Percentiles rank a stretch among this genome's conserved stretches.
Evolutionary conservation across 92 coral and sea anemone species (phyloP).

Genomic region (Zoanthus sansibaricus): DNA sequence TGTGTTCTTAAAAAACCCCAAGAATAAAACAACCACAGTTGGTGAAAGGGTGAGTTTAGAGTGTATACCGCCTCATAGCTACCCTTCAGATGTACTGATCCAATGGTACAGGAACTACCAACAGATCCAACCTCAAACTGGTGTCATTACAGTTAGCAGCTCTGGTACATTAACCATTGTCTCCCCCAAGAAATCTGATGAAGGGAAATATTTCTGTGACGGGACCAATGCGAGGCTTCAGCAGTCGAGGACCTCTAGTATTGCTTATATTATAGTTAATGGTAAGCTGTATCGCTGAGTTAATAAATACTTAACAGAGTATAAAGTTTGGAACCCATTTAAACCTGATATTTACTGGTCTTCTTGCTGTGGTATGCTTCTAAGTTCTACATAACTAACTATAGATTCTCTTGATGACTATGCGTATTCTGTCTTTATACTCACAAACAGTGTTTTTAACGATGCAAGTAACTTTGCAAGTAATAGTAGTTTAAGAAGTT

Average conservation of each 20-base stretch:
- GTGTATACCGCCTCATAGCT: constrained; percentile 86
- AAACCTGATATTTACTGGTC: too few species aligned
- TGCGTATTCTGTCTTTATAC: too few species aligned
- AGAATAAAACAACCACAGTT: constrained; percentile 74
- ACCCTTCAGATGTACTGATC: constrained; percentile 71
- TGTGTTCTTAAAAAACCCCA: constrained; percentile 73
- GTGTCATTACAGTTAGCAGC: constrained; percentile 62
- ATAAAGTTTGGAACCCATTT: not conserved
- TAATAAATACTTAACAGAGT: not conserved
- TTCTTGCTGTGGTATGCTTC: too few species aligned
- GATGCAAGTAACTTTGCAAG: too few species aligned
- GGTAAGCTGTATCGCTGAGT: constrained; percentile 57
- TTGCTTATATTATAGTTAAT: constrained; percentile 80
- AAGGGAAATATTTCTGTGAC: constrained; percentile 93
- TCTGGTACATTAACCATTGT: constrained; percentile 77
- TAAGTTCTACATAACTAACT: too few species aligned
- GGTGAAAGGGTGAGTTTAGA: constrained; percentile 70
- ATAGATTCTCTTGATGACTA: too few species aligned
- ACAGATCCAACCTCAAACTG: constrained; percentile 60
- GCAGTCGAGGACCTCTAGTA: constrained; percentile 72
- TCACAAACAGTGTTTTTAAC: too few species aligned
- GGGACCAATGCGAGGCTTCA: constrained; percentile 65
- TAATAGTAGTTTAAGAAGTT: too few species aligned
- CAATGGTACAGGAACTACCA: constrained; percentile 90
- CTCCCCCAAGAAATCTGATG: constrained; percentile 83